These are phyloP conservation scores for Drosophila ficusphila DNA, from an alignment of 1,140 invertebrate species.

Conservation along the genomic window DNA sequence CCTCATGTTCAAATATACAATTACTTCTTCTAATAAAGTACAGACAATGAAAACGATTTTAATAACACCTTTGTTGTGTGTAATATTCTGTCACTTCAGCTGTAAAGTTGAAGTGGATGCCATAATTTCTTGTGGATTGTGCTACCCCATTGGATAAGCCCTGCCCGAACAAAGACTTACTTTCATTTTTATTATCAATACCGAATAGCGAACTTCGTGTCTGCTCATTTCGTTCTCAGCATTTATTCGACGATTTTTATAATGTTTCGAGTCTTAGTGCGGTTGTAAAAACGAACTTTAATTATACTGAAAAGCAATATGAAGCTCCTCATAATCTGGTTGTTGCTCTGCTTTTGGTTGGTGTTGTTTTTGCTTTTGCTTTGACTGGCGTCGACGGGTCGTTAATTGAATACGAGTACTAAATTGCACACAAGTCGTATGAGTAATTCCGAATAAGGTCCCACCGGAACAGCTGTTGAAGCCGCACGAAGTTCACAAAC, in stretches of 20 bases:
- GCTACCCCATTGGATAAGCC: not conserved
- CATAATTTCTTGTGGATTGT: not conserved
- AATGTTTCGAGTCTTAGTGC: slow-evolving; percentile 16
- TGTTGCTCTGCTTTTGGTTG: slow-evolving; percentile 5
- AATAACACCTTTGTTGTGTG: not conserved
- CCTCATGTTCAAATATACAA: too few relatives aligned
- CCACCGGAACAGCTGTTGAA: slow-evolving; percentile 19
- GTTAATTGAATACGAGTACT: slow-evolving; percentile 48
- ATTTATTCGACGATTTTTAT: slow-evolving; percentile 20
- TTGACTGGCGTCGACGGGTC: slow-evolving; percentile 25
- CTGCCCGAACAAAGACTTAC: not conserved
- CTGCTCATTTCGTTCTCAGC: not conserved
- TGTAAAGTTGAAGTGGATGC: not conserved
- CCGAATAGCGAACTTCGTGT: slow-evolving; percentile 12
- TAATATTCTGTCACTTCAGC: slow-evolving; percentile 4
- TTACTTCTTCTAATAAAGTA: too few relatives aligned
- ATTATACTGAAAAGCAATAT: slow-evolving; percentile 37
- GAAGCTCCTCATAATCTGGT: slow-evolving; percentile 36
- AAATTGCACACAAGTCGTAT: slow-evolving; percentile 34
- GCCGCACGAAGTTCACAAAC: not conserved
- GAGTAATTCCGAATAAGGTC: slow-evolving; percentile 18
- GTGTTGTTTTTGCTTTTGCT: slow-evolving; percentile 23
- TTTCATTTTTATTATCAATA: not conserved
- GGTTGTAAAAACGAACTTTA: slow-evolving; percentile 37
- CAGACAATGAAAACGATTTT: too few relatives aligned